Conservation (phyloP, 35 echinoderm and acorn worm species). For the Lytechinus variegatus region DNA sequence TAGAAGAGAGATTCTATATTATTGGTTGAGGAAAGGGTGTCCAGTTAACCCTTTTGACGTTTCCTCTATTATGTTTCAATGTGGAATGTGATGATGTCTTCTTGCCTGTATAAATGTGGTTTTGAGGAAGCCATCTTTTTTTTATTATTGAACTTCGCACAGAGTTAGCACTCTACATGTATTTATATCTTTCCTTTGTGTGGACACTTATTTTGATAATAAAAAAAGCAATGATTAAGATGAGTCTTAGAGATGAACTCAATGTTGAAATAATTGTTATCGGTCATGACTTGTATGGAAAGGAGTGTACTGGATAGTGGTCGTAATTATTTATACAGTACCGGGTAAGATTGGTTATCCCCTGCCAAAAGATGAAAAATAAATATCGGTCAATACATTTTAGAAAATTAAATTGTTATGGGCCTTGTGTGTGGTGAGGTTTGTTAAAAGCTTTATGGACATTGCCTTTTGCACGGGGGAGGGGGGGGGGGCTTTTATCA, state of each 20-base stretch:
- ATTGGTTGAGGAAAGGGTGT: background rate
- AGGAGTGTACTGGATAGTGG: too few species aligned
- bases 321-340: too few species aligned
- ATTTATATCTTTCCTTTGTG: conserved; percentile 30
- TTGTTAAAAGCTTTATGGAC: too few species aligned
- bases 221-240: background rate
- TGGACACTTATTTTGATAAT: conserved; percentile 21
- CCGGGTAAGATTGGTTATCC: too few species aligned
- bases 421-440: too few species aligned
- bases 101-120: background rate
- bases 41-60: background rate
- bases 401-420: too few species aligned
- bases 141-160: background rate
- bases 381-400: too few species aligned
- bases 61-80: background rate
- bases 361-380: too few species aligned
- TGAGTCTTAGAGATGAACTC: background rate
- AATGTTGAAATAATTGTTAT: background rate
- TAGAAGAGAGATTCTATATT: background rate
- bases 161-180: background rate
- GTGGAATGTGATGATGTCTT: background rate
- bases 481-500: too few species aligned
- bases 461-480: too few species aligned
- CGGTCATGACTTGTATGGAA: too few species aligned
- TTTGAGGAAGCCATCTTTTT: background rate